These are phyloP conservation scores for Rhinolophus sinicus DNA, from an alignment of 2,113 vertebrate species.

Conservation along the genomic window DNA sequence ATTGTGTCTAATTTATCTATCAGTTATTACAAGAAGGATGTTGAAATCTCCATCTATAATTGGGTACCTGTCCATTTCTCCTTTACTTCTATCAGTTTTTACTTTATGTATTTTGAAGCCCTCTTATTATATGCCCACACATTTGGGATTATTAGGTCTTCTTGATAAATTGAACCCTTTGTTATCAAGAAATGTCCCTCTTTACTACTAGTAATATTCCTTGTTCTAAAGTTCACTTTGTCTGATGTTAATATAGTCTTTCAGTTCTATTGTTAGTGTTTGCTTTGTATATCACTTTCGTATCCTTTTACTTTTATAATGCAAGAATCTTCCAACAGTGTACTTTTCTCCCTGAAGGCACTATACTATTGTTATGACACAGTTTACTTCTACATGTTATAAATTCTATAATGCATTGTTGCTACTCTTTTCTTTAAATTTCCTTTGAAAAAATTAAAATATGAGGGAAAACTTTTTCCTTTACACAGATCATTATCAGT, in stretches of 20 bases:
- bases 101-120: not conserved
- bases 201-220: not conserved
- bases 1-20: not conserved
- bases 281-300: not conserved
- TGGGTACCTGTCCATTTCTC: not conserved
- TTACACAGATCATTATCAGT: not conserved
- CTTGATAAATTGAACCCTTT: not conserved
- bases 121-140: not conserved
- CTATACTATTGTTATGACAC: not conserved
- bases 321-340: not conserved
- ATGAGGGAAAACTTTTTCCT: not conserved
- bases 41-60: not conserved
- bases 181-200: not conserved
- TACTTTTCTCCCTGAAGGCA: not conserved
- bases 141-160: not conserved
- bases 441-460: not conserved
- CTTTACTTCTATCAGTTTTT: slow-evolving; percentile 6
- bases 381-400: not conserved
- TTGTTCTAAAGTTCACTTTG: not conserved
- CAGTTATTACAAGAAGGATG: not conserved
- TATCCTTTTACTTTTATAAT: not conserved
- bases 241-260: not conserved
- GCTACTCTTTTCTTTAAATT: not conserved
- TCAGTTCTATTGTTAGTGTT: not conserved
- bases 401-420: not conserved